Percentiles rank a stretch among this genome's conserved stretches.
phyloP scores from a whole-genome alignment of 1,140 invertebrate species.

The Gryon sp. region DNA sequence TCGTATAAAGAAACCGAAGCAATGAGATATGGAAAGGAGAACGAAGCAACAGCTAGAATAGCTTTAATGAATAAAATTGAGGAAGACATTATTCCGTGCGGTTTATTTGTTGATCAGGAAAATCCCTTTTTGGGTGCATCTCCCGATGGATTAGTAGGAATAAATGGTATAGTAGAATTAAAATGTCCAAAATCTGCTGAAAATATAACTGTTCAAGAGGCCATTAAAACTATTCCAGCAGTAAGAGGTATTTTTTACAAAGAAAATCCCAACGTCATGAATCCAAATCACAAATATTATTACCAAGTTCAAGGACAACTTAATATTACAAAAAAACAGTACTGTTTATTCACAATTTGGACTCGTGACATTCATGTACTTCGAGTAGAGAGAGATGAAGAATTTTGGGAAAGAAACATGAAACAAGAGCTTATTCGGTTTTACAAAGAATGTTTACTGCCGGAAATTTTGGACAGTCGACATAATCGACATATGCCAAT shows the following conservation, averaged over 20 bases:
- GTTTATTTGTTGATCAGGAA: too few relatives aligned
- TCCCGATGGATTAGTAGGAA: too few relatives aligned
- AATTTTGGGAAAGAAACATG: constrained; percentile 27
- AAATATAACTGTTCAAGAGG: too few relatives aligned
- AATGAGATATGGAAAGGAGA: too few relatives aligned
- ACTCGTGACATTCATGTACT: constrained; percentile 19
- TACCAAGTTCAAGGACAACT: constrained; percentile 68
- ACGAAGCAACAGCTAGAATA: too few relatives aligned
- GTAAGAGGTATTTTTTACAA: constrained; percentile 64
- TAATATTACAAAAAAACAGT: constrained; percentile 44
- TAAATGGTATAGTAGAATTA: too few relatives aligned
- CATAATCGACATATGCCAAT: constrained; percentile 58
- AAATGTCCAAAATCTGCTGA: too few relatives aligned
- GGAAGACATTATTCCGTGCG: too few relatives aligned
- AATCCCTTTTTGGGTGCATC: too few relatives aligned
- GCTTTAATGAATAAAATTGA: too few relatives aligned
- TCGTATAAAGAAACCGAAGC: too few relatives aligned
- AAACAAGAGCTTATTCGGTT: constrained; percentile 54
- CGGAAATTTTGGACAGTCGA: constrained; percentile 68
- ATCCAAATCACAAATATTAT: constrained; percentile 56
- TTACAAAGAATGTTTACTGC: constrained; percentile 63
- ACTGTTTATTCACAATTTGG: constrained; percentile 55
- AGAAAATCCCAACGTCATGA: constrained; percentile 48
- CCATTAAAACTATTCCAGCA: constrained; percentile 65
- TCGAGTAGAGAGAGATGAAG: constrained; percentile 7